phyloP scores from a whole-genome alignment of 2,113 vertebrate genomes.

The Anguilla japonica region DNA sequence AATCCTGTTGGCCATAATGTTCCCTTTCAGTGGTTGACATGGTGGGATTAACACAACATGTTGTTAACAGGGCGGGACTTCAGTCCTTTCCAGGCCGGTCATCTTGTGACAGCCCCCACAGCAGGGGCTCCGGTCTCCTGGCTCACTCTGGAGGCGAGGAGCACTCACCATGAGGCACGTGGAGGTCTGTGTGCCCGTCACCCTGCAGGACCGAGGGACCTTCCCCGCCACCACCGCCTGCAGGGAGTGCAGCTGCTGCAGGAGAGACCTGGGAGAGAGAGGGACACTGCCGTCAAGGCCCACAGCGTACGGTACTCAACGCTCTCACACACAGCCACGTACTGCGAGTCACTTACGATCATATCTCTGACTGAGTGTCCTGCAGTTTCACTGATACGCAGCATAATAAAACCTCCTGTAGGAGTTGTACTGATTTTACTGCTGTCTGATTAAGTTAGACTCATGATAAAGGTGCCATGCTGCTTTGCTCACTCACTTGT shows the following conservation, averaged over 20 bases:
- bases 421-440: background rate
- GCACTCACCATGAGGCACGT: constrained; percentile 91
- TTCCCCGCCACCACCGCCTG: constrained; percentile 89
- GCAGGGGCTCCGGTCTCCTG: background rate
- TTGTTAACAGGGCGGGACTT: no score
- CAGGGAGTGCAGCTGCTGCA: constrained; percentile 94
- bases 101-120: no score
- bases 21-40: no score
- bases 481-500: constrained; percentile 74
- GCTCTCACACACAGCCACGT: no score
- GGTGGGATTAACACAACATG: no score
- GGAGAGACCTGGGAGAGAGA: constrained; percentile 78
- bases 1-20: no score
- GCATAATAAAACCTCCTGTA: background rate
- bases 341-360: background rate
- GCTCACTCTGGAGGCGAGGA: no score
- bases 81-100: no score
- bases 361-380: background rate
- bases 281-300: background rate
- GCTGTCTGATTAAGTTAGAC: background rate
- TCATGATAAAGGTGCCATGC: background rate
- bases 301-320: background rate
- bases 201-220: constrained; percentile 85
- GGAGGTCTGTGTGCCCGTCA: constrained; percentile 90
- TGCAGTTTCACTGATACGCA: background rate